Evolutionary conservation across 2,797 vertebrate species (phyloP), one percentile per base, ranked within the genome.

Genomic region (Acipenser ruthenus): DNA sequence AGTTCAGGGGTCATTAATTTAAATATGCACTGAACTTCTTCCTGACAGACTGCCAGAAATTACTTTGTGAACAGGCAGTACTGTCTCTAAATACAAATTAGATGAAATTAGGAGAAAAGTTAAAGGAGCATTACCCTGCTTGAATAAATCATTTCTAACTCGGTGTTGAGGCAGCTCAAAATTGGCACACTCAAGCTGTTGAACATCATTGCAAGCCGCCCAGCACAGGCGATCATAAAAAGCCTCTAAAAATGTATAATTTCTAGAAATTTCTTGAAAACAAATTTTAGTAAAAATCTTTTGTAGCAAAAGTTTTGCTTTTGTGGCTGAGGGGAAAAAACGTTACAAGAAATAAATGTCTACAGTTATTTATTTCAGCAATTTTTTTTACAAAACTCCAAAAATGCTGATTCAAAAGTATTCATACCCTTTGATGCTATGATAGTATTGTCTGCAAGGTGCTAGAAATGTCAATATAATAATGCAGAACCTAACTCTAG

Each of bases 1-100:
- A 86, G 87, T 89, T 89, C 88, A 90, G 88, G 89, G 87, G 88
- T 81, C 89, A 91, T 91, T 91, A 90, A 90, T 91, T 90, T 89
- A 90, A 89, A 91, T 88, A 89, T 88, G 86, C 85, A 87, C 37
- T 37, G 4, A 37, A 37, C 37, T 37, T 37, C 86, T 88, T 81
- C 87, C 89, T 90, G 88, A 91, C 87, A 90, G 88, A 89, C 89
- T 87, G 89, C 89, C 88, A 91, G 89, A 90, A 89, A 86, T 89
- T 90, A 90, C 88, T 88, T 89, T 90, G 86, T 90, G 88, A 86
- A 87, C 81, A 78, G 86, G 82, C 80, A 85, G 83, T 83, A 78
- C 81, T 84, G 87, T 76, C 82, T 87, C 84, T 88, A 37, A 37
- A 88, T 88, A 82, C 85, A 89, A 83, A 85, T 84, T 86, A 86